Evolutionary conservation across 2,113 vertebrate species (phyloP).

Genomic region (Arothron firmamentum): DNA sequence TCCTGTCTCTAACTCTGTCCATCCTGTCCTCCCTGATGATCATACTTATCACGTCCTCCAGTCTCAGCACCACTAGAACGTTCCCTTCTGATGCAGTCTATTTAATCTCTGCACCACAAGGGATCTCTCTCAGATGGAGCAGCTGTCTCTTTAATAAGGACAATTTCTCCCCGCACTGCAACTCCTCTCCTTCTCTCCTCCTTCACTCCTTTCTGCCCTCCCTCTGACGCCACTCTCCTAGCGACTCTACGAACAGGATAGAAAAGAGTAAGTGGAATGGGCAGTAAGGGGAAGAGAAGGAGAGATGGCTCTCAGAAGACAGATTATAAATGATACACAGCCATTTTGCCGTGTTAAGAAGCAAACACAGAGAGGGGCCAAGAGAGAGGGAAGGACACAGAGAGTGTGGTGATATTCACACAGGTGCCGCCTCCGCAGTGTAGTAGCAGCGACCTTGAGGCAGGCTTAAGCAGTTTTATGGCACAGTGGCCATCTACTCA

Average conservation of each 20-base stretch:
- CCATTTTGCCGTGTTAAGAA: slow-evolving; percentile 59
- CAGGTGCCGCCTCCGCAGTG: slow-evolving; percentile 48
- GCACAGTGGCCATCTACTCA: slow-evolving; percentile 31
- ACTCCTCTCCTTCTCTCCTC: slow-evolving; percentile 26
- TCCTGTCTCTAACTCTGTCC: slow-evolving; percentile 24
- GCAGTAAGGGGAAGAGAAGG: slow-evolving; percentile 35
- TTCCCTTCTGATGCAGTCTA: slow-evolving; percentile 66
- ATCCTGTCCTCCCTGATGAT: slow-evolving; percentile 39
- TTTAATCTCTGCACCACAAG: slow-evolving; percentile 70
- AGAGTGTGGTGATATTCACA: slow-evolving; percentile 34
- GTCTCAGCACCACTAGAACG: slow-evolving; percentile 39
- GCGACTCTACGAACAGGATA: slow-evolving; percentile 38
- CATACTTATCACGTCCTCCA: slow-evolving; percentile 52
- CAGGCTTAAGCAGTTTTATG: slow-evolving; percentile 18
- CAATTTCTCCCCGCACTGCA: slow-evolving; percentile 57
- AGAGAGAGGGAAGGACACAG: neutral
- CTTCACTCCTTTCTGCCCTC: neutral
- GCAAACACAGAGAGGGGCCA: slow-evolving; percentile 13
- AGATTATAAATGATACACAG: slow-evolving; percentile 68
- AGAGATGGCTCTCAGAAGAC: slow-evolving; percentile 58
- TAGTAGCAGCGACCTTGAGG: slow-evolving; percentile 58
- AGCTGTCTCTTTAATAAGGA: slow-evolving; percentile 66
- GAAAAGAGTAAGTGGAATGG: slow-evolving; percentile 47
- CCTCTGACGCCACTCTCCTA: slow-evolving; percentile 11
- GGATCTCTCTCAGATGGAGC: slow-evolving; percentile 59